Evolutionary conservation across 2,888 invertebrate genomes (phyloP), one percentile per base, ranked within the genome.

Genomic region (Cataglyphis livida): DNA sequence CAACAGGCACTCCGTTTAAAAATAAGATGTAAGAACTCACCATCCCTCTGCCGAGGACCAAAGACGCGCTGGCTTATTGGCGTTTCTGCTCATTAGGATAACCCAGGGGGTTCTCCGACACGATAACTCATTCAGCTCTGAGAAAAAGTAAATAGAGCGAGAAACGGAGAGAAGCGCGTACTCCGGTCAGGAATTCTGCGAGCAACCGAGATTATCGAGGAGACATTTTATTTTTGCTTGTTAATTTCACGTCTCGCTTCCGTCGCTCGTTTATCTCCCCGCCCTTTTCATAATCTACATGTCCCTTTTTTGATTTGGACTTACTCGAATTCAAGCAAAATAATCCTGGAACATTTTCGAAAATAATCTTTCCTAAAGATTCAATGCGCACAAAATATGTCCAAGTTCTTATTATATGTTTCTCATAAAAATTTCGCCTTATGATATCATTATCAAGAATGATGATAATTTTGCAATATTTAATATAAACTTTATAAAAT

Each of bases 71-170:
- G 76, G 81, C 81, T 82, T 90, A 90, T 90, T 90, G 89, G 89
- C 90, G 85, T 91, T 91, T 91, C 87, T 89, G 87, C 92, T 92
- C 92, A 92, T 92, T 92, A 92, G 90, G 91, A 88, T 92, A 92
- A 92, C 92, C 90, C 89, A 89, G 91, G 89, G 89, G 89, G 82
- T 83, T 78, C 48, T 83, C 81, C 78, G 82, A 68, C 81, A 87
- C 91, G 91, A 91, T 92, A 92, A 92, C 91, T 92, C 92, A 92
- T 92, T 92, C 90, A 82, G 89, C 79, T 87, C 81, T 81, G 51
- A 85, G 87, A 91, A 89, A 88, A 91, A 91, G 89, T 91, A 91
- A 90, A 89, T 86, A 88, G 85, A 82, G 85, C 81, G 88, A 82
- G 85, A 75, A 86, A 78, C 70, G 74, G 51, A 81, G 81, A 64